These are phyloP conservation scores for Diphyllodes magnificus DNA, from an alignment of 2,113 vertebrate species.

Conservation along the genomic window DNA sequence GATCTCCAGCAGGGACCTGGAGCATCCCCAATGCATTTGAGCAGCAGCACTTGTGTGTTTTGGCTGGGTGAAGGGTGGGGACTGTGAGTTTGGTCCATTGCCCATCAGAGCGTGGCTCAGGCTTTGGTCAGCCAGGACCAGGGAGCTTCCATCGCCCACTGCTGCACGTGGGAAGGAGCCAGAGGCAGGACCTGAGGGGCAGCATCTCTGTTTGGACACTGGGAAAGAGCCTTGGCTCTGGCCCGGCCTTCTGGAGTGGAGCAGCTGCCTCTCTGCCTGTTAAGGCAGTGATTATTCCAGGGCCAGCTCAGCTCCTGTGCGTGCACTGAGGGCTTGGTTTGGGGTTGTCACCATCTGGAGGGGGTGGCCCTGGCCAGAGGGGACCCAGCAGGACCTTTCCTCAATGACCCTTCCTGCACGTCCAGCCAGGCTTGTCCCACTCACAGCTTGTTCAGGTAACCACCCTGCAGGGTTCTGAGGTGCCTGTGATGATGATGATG, in stretches of 20 bases:
- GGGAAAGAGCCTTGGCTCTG: not conserved
- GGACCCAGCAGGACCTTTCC: not conserved
- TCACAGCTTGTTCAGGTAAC: not conserved
- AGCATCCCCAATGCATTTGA: not conserved
- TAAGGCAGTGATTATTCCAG: not conserved
- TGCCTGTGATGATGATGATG: not conserved
- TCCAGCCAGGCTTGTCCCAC: not conserved
- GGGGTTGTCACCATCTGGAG: not conserved
- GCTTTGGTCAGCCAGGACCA: not conserved
- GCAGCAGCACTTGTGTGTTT: not conserved
- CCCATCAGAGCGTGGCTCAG: fast-evolving
- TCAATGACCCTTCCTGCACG: not conserved
- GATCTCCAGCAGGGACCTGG: not conserved
- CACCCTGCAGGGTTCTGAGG: not conserved
- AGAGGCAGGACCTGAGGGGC: not conserved
- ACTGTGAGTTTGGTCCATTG: not conserved
- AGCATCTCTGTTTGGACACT: fast-evolving
- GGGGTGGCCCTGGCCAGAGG: not conserved
- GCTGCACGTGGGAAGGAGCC: fast-evolving
- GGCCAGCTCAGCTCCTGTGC: not conserved
- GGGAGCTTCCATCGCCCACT: not conserved
- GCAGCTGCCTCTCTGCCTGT: not conserved
- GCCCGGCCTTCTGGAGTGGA: not conserved
- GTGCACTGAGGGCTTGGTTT: fast-evolving
- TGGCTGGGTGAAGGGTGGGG: not conserved